Percentiles rank a stretch among this genome's conserved stretches.
Conservation (phyloP, 2,888 invertebrate genomes). For the Teleiodes luculella region DNA sequence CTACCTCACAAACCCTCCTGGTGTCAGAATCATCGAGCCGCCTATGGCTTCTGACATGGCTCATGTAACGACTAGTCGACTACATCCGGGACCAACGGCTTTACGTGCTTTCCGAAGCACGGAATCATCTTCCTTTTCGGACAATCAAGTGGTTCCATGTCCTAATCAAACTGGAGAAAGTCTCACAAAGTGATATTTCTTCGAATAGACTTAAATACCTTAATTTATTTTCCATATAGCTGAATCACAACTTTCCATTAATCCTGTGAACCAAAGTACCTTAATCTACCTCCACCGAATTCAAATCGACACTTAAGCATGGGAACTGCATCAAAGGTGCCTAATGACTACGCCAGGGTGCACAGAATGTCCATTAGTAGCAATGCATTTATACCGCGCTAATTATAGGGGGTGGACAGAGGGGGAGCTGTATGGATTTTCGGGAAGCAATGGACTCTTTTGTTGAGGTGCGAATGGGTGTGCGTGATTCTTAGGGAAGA, state of each 20-base stretch:
- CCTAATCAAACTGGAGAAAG: too few species aligned
- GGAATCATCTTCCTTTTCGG: too few species aligned
- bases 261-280: background rate
- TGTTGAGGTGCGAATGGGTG: conserved; percentile 21
- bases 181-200: too few species aligned
- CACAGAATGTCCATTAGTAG: conserved; percentile 46
- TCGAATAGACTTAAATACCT: too few species aligned
- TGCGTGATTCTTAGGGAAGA: conserved; percentile 22
- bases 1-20: too few species aligned
- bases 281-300: conserved; percentile 1
- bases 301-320: conserved; percentile 10
- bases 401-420: conserved; percentile 38
- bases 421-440: conserved; percentile 1
- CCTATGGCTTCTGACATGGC: too few species aligned
- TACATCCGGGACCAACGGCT: too few species aligned
- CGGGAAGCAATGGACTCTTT: background rate
- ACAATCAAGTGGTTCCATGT: too few species aligned
- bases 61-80: too few species aligned
- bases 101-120: too few species aligned
- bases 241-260: background rate
- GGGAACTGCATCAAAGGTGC: conserved; percentile 6
- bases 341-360: conserved; percentile 25
- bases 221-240: too few species aligned
- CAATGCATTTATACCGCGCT: conserved; percentile 46
- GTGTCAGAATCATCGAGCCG: too few species aligned